Evolutionary conservation across 2,888 invertebrate species (phyloP), one percentile per base, ranked within the genome.

Genomic region (Slavum lentiscoides): DNA sequence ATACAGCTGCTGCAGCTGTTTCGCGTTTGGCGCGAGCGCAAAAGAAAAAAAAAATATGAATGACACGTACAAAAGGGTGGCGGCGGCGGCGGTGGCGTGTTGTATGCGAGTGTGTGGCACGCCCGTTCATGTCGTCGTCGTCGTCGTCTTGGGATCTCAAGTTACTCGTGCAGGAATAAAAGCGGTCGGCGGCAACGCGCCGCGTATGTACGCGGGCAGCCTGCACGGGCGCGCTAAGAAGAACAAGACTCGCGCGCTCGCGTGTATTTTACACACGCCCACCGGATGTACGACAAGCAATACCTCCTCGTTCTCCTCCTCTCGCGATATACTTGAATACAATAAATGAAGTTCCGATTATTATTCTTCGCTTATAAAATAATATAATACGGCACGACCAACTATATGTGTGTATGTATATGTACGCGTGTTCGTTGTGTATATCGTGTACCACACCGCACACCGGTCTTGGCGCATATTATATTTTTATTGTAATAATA

Each of bases 331-430:
- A 68, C 75, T 68, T 68, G 75, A 76, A 59, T 59, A 76, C 75
- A 76, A 76, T 76, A 76, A 76, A 76, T 49, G 58, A 76, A 76
- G 75, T 76, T 76, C 67, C 67, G 75, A 76, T 76, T 76, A 76
- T 76, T 76, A 76, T 76, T 76, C 67, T 76, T 76, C 30, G 30
- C 74, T 74, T 49, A 55, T 8, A 37, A 70, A 70, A 70, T 70
- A 59, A 69, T 69, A 68, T 68, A 53, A 68, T 53, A 55, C 53
- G 11, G 11, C 0, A 23, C 61, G 13, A 9, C 53, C 9, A 23
- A 6, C 39, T 39, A 21, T 23, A 49, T 21, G 59, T 8, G 59
- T 21, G 59, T 59, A 5, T 39, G 39, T 19, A 5, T 37, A 17
- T 30, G 7, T 37, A 17, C n/a, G 17, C 30, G 8, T 43, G 9